Evolutionary conservation across 2,888 invertebrate species (phyloP).

Genomic region (Strigamia transsilvanica): DNA sequence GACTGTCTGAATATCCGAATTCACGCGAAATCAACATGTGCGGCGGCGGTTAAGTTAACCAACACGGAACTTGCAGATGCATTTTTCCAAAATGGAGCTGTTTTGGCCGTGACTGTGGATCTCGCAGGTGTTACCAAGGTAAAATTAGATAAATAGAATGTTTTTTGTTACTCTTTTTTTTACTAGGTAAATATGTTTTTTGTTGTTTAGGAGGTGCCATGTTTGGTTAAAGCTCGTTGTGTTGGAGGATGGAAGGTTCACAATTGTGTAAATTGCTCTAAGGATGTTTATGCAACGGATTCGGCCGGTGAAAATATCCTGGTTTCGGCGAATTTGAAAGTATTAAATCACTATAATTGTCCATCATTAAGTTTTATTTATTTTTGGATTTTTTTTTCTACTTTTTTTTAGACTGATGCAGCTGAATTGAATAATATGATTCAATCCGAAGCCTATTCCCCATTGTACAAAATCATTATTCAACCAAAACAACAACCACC

Average conservation of each 20-base stretch:
- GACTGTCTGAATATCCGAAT: slow-evolving; percentile 51
- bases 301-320: slow-evolving; percentile 19
- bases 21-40: slow-evolving; percentile 22
- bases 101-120: slow-evolving; percentile 13
- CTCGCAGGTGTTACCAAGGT: slow-evolving; percentile 50
- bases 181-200: neutral
- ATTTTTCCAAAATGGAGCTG: slow-evolving; percentile 27
- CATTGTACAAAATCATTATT: slow-evolving; percentile 28
- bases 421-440: neutral
- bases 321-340: slow-evolving; percentile 10
- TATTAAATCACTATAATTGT: neutral
- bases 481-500: neutral
- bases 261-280: slow-evolving; percentile 53
- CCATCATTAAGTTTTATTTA: neutral
- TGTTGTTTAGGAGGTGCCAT: slow-evolving; percentile 53
- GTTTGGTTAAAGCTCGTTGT: slow-evolving; percentile 35
- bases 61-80: neutral
- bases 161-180: neutral
- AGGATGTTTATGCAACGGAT: slow-evolving; percentile 52
- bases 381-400: slow-evolving; percentile 42
- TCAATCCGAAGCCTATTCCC: slow-evolving; percentile 28
- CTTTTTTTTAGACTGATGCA: neutral
- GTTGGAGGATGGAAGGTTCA: slow-evolving; percentile 54
- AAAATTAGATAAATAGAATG: neutral
- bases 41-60: neutral